Base-by-base conservation (phyloP, 2,888 invertebrate species). In the Hecatera dysodea region DNA sequence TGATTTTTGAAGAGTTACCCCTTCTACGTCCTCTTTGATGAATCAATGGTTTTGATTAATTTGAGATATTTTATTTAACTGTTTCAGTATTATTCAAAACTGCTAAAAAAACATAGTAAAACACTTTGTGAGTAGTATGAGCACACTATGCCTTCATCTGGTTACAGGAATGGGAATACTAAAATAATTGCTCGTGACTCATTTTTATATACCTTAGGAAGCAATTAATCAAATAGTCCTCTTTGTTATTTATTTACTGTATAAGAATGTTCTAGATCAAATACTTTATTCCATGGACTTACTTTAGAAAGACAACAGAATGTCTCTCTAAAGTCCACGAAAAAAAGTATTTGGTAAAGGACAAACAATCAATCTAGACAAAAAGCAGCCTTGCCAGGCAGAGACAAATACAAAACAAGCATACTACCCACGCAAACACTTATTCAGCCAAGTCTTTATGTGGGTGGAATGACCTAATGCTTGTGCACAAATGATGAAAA, bases 401-500 rank as follows among this genome's bases (percentile, higher is more conserved):
- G 39, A 57, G 61, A 72, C 50, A 60, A 27, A 81, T 42, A n/a
- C 55, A 73, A 80, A 75, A 71, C 62, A 78, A 71, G 73, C 57
- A 62, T 33, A 67, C 70, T 17, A 71, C 85, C 85, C 83, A 85
- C 86, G 63, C 74, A 77, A 73, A 68, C 29, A 75, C 62, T 82
- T 77, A 73, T 64, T 65, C 67, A 66, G 59, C 68, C 73, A 77
- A 77, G 72, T 72, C 67, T 66, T 50, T 64, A 67, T 70, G 82
- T 84, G 44, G 82, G 86, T 71, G 82, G 85, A 84, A 78, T 89
- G 88, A 89, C 87, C 86, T 88, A 86, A 85, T 79, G 84, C 24
- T 27, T 67, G 62, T 42, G 11, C 50, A 68, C 48, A 29, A 2
- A 22, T 9, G 29, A 46, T 11, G 29, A 57, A 63, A 36, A 44